Conservation (phyloP, 1,140 invertebrate genomes). For the Drosophila mayri region DNA sequence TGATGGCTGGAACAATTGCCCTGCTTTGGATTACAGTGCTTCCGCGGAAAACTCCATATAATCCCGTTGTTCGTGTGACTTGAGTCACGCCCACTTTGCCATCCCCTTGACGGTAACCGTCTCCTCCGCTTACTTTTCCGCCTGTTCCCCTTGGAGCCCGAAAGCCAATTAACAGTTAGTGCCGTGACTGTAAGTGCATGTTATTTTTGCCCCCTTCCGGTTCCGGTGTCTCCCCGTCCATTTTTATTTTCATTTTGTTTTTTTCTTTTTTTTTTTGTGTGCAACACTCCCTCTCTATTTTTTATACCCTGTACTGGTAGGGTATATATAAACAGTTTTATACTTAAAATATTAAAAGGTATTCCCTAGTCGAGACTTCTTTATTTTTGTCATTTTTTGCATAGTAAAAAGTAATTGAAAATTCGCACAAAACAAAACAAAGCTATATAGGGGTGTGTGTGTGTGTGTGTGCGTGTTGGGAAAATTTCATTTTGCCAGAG, state of each 20-base stretch:
- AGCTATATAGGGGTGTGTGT: not conserved
- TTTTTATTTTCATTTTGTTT: not conserved
- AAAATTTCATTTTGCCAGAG: slow-evolving; percentile 65
- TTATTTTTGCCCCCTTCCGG: slow-evolving; percentile 29
- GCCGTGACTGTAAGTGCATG: slow-evolving; percentile 43
- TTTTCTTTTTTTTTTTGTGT: not conserved
- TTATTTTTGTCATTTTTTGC: slow-evolving; percentile 1
- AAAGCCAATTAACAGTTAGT: slow-evolving; percentile 68
- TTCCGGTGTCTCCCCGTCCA: slow-evolving; percentile 20
- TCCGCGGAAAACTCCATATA: slow-evolving; percentile 14
- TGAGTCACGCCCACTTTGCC: slow-evolving; percentile 4
- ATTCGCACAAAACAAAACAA: slow-evolving; percentile 52
- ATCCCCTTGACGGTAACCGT: not conserved
- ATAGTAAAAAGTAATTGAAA: slow-evolving; percentile 65
- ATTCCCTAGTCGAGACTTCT: not conserved
- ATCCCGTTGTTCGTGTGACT: slow-evolving; percentile 18
- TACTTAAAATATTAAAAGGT: not conserved
- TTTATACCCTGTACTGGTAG: not conserved
- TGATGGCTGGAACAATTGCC: slow-evolving; percentile 21
- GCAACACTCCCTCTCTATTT: not conserved
- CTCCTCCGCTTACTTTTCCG: not conserved
- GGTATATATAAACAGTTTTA: not conserved
- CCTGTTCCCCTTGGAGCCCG: not conserved
- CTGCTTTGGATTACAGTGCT: slow-evolving; percentile 18
- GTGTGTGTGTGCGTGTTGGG: slow-evolving; percentile 34